Conservation (phyloP, 1,140 invertebrate species). For the Phocides pigmalion region DNA sequence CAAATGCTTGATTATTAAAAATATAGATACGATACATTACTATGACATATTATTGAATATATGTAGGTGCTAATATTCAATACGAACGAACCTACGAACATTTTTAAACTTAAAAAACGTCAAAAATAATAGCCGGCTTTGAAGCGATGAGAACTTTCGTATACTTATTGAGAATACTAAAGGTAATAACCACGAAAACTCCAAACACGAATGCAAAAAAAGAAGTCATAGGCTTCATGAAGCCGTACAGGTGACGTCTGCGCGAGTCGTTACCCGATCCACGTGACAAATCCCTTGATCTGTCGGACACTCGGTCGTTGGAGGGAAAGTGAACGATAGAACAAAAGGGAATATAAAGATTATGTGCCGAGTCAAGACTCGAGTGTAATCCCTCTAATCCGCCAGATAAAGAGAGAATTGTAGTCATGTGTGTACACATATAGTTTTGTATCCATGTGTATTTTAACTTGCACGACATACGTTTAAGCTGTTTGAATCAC, state of each 20-base stretch:
- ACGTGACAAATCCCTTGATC: conserved; percentile 41
- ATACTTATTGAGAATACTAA: neutral
- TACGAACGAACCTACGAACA: no score
- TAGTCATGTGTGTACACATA: neutral
- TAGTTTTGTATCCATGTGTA: no score
- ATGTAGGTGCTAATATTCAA: no score
- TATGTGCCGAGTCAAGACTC: neutral
- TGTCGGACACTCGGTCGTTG: conserved; percentile 33
- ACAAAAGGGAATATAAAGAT: conserved; percentile 6
- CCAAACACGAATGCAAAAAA: conserved; percentile 16
- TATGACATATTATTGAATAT: no score
- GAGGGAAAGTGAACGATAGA: neutral
- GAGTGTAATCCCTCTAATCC: neutral
- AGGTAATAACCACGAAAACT: conserved; percentile 6
- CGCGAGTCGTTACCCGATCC: conserved; percentile 45
- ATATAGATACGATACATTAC: no score
- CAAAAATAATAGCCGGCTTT: neutral
- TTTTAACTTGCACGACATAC: neutral
- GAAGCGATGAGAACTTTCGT: neutral
- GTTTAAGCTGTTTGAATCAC: no score
- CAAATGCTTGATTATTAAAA: no score
- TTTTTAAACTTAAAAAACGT: neutral
- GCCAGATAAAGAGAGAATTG: neutral
- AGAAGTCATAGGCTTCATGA: conserved; percentile 65
- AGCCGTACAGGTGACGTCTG: conserved; percentile 64